Conservation (phyloP, 1,140 invertebrate genomes). For the Musca domestica region DNA sequence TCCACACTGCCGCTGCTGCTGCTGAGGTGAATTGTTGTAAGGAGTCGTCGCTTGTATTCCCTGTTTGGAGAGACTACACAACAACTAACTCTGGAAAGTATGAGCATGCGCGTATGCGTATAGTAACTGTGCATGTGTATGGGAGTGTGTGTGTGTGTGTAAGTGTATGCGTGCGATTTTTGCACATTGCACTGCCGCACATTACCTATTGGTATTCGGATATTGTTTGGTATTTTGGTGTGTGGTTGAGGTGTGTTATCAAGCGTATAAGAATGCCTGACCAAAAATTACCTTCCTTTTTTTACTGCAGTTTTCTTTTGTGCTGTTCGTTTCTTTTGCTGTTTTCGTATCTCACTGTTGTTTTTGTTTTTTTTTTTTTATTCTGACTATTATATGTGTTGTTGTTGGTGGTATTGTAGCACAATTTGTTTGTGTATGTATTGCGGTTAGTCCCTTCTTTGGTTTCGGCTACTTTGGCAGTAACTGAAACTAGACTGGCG, state of each 20-base stretch:
- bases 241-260: conserved; percentile 29
- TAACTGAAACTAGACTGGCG: too few relatives aligned
- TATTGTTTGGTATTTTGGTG: conserved; percentile 25
- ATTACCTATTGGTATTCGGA: conserved; percentile 22
- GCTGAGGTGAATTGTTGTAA: not conserved
- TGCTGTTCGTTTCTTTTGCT: not conserved
- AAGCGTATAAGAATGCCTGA: conserved; percentile 31
- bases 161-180: not conserved
- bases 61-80: not conserved
- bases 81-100: too few relatives aligned
- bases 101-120: too few relatives aligned
- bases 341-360: too few relatives aligned
- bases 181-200: conserved; percentile 14
- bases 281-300: conserved; percentile 28
- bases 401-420: not conserved
- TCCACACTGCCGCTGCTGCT: not conserved
- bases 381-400: not conserved
- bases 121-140: too few relatives aligned
- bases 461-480: too few relatives aligned
- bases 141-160: too few relatives aligned
- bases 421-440: too few relatives aligned
- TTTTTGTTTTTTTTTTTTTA: not conserved
- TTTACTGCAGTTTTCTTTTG: conserved; percentile 9
- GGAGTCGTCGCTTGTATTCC: not conserved
- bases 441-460: too few relatives aligned